phyloP scores from a whole-genome alignment of 2,888 invertebrate species.

The Cotesia congregata region DNA sequence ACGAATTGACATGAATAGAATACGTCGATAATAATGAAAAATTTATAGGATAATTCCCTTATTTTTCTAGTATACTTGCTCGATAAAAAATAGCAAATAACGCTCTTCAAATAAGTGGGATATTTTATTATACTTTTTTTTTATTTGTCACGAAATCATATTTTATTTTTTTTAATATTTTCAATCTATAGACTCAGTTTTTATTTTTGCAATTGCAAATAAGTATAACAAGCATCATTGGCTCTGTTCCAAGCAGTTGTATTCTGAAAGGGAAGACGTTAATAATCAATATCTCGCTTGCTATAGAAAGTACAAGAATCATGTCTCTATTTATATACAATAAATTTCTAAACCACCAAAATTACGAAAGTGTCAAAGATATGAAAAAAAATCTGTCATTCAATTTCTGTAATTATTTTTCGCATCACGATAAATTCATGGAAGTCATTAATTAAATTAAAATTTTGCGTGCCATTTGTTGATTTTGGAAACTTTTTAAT shows the following conservation, averaged over 20 bases:
- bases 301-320: background rate
- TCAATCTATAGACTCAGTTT: background rate
- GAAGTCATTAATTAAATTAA: background rate
- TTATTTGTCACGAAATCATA: background rate
- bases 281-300: background rate
- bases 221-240: background rate
- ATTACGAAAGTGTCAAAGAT: background rate
- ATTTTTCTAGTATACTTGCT: background rate
- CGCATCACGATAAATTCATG: background rate
- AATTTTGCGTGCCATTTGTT: background rate
- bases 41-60: background rate
- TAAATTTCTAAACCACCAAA: background rate
- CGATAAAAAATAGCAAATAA: too few species aligned
- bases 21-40: background rate
- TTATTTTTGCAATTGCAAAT: conserved; percentile 3
- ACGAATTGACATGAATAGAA: background rate
- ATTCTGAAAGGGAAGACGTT: background rate
- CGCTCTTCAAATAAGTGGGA: too few species aligned
- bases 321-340: background rate
- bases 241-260: background rate
- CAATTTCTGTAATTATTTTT: too few species aligned
- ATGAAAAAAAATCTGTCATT: too few species aligned
- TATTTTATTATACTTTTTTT: background rate
- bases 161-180: background rate
- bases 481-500: background rate